These are phyloP conservation scores for Drosophila ananassae DNA, from an alignment of 1,140 invertebrate genomes.

Conservation along the genomic window DNA sequence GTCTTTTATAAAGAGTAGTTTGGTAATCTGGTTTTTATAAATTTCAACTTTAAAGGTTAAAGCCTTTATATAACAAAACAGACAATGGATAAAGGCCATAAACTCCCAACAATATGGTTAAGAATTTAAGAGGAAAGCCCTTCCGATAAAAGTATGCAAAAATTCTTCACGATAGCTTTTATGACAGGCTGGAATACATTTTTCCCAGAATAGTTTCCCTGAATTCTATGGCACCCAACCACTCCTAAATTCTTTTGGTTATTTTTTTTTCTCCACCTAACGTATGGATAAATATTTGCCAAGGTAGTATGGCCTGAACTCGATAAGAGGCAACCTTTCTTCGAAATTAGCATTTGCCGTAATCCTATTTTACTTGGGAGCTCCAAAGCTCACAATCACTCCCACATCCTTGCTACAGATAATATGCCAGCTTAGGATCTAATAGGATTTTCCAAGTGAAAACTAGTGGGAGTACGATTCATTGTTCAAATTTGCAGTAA, in stretches of 20 bases:
- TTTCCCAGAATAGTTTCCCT: neutral
- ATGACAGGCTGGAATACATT: neutral
- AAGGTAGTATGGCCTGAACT: conserved; percentile 1
- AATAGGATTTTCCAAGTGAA: conserved; percentile 19
- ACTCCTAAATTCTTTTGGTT: neutral
- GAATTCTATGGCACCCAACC: neutral
- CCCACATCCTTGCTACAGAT: conserved; percentile 3
- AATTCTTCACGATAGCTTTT: neutral
- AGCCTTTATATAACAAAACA: neutral
- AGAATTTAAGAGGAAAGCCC: too few relatives aligned
- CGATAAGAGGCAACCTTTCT: neutral
- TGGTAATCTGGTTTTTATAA: neutral
- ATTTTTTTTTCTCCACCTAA: neutral
- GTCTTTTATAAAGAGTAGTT: neutral
- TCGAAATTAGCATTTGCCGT: conserved; percentile 3
- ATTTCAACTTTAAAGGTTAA: neutral
- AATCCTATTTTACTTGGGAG: conserved; percentile 6
- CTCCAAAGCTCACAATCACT: conserved; percentile 10
- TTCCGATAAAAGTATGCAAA: neutral
- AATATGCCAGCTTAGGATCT: conserved; percentile 17
- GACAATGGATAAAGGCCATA: too few relatives aligned
- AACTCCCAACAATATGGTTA: too few relatives aligned
- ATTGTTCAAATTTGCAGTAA: conserved; percentile 4
- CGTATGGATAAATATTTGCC: conserved; percentile 24
- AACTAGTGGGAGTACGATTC: conserved; percentile 4